Percentiles rank a stretch among this genome's conserved stretches.
phyloP scores from a whole-genome alignment of 1,140 invertebrate genomes.

The Penaeus indicus region DNA sequence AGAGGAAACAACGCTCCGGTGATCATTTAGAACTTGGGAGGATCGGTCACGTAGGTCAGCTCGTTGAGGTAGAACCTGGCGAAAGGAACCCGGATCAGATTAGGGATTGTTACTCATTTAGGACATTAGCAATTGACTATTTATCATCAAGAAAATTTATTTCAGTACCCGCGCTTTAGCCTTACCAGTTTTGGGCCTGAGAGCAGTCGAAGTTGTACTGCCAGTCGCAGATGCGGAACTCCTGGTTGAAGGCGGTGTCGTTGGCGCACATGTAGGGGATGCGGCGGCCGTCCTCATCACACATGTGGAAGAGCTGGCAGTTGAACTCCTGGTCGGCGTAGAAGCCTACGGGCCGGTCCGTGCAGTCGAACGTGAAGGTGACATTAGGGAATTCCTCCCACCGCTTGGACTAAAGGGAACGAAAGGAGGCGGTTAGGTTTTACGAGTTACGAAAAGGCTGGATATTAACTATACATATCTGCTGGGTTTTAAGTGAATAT shows the following conservation, averaged over 20 bases:
- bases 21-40: constrained; percentile 69
- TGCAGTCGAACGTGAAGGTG: constrained; percentile 77
- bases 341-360: constrained; percentile 74
- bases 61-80: constrained; percentile 76
- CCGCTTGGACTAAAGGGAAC: constrained; percentile 71
- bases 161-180: neutral
- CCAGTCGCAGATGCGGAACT: constrained; percentile 77
- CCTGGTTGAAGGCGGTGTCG: constrained; percentile 76
- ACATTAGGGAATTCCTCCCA: constrained; percentile 77
- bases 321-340: constrained; percentile 78
- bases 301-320: constrained; percentile 79
- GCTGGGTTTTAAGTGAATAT: too few relatives aligned
- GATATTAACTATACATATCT: too few relatives aligned
- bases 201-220: constrained; percentile 76
- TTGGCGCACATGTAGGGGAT: constrained; percentile 77
- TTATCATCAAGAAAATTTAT: neutral
- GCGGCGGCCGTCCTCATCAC: constrained; percentile 76
- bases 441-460: too few relatives aligned
- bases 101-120: neutral
- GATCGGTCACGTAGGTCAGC: constrained; percentile 76
- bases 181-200: constrained; percentile 73
- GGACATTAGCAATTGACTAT: neutral
- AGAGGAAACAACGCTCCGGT: neutral
- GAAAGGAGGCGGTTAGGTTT: neutral
- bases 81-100: constrained; percentile 30